phyloP scores from a whole-genome alignment of 2,797 vertebrate species.

The Amphiprion clarkii region DNA sequence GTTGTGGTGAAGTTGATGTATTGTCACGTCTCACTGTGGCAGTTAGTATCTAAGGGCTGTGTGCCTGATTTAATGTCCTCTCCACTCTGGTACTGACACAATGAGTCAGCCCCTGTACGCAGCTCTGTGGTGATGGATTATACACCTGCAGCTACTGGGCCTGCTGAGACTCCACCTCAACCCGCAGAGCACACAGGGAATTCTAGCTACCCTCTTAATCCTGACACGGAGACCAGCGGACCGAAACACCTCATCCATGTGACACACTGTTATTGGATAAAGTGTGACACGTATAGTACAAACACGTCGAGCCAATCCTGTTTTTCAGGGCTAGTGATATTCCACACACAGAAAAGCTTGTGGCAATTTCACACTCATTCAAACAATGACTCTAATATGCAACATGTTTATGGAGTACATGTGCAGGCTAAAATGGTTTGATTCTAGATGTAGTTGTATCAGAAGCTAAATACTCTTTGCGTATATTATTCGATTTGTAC shows the following conservation, averaged over 20 bases:
- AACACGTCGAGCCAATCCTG: slow-evolving; percentile 7
- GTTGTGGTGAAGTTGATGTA: slow-evolving; percentile 55
- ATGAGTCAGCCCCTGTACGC: slow-evolving; percentile 69
- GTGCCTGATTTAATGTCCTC: slow-evolving; percentile 70
- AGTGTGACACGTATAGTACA: slow-evolving; percentile 1
- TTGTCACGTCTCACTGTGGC: slow-evolving; percentile 57
- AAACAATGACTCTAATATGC: not conserved
- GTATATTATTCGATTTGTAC: not conserved
- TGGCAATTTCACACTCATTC: not conserved
- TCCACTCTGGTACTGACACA: slow-evolving; percentile 60
- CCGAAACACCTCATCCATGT: slow-evolving; percentile 47
- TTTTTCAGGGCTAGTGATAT: slow-evolving; percentile 6
- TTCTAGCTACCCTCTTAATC: slow-evolving; percentile 60
- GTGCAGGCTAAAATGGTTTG: not conserved
- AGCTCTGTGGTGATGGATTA: slow-evolving; percentile 78
- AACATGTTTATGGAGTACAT: not conserved
- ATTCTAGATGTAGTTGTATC: not conserved
- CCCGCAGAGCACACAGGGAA: slow-evolving; percentile 57
- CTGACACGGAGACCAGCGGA: slow-evolving; percentile 57
- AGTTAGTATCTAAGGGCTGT: slow-evolving; percentile 60
- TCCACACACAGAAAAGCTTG: not conserved
- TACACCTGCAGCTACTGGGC: slow-evolving; percentile 74
- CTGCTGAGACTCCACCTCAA: slow-evolving; percentile 67
- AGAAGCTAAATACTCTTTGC: not conserved
- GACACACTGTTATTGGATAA: slow-evolving; percentile 34